A percentile compares a stretch with the other conserved stretches of the same genome.
Conservation (phyloP, 2,888 invertebrate species). For the Lasioglossum leucozonium region DNA sequence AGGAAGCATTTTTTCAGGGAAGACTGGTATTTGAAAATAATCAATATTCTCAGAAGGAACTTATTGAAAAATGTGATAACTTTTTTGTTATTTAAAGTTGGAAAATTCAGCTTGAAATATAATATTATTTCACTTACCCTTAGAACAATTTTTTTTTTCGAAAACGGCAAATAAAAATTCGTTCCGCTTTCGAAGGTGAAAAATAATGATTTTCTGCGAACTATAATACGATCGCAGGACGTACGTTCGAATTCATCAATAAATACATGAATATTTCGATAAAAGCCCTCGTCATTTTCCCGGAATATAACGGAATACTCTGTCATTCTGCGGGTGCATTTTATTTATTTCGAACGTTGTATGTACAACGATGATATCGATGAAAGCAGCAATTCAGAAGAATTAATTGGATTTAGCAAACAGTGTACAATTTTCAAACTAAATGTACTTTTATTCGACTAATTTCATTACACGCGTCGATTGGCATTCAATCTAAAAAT, state of each 20-base stretch:
- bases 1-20: not conserved
- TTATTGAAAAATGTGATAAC: too few relatives aligned
- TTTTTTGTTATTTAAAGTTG: not conserved
- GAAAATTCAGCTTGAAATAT: not conserved
- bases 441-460: slow-evolving; percentile 31
- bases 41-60: too few relatives aligned
- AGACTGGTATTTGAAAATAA: too few relatives aligned
- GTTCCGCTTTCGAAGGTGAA: not conserved
- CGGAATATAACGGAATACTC: not conserved
- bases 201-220: slow-evolving; percentile 27
- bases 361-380: not conserved
- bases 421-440: slow-evolving; percentile 7
- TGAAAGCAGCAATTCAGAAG: not conserved
- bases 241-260: not conserved
- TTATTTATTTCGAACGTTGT: slow-evolving; percentile 1
- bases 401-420: slow-evolving; percentile 23
- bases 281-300: slow-evolving; percentile 24
- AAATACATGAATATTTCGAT: slow-evolving; percentile 27
- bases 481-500: not conserved
- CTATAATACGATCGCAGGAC: not conserved
- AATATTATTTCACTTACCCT: not conserved
- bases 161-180: not conserved
- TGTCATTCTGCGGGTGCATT: not conserved
- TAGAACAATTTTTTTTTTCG: not conserved
- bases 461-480: not conserved